These are phyloP conservation scores for Zele albiditarsus DNA, from an alignment of 2,888 invertebrate species.

Conservation along the genomic window DNA sequence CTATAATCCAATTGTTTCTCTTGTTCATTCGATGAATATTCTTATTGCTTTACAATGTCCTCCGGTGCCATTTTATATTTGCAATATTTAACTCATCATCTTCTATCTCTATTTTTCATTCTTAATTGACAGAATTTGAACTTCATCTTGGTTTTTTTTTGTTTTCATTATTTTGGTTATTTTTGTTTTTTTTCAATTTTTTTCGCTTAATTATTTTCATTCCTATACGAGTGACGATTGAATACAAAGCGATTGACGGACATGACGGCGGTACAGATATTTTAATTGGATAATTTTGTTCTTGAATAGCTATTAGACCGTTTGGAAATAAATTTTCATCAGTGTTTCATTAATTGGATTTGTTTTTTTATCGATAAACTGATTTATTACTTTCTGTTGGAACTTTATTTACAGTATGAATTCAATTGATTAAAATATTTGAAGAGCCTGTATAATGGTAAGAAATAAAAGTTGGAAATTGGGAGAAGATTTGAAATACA, in stretches of 20 bases:
- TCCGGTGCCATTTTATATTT: not conserved
- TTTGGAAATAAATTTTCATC: not conserved
- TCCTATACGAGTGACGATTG: not conserved
- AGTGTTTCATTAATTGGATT: not conserved
- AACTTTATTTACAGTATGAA: conserved; percentile 3
- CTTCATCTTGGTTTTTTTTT: conserved; percentile 24
- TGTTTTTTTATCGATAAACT: conserved; percentile 1
- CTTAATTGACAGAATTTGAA: conserved; percentile 28
- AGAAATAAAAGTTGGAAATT: not conserved
- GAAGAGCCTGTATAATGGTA: not conserved
- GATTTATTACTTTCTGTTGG: conserved; percentile 5
- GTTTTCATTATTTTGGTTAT: not conserved
- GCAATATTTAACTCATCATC: not conserved
- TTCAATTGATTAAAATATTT: not conserved
- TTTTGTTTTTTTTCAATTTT: not conserved
- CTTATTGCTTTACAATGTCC: conserved; percentile 9
- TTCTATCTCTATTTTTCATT: conserved; percentile 9
- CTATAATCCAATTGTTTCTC: conserved; percentile 14
- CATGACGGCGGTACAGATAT: not conserved
- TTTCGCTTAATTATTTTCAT: not conserved
- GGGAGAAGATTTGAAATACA: not conserved
- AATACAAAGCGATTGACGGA: not conserved
- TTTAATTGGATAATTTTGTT: not conserved
- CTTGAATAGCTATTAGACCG: conserved; percentile 18
- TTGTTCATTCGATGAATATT: not conserved